Evolutionary conservation across 1,140 invertebrate genomes (phyloP).

Genomic region (Ectropis grisescens): DNA sequence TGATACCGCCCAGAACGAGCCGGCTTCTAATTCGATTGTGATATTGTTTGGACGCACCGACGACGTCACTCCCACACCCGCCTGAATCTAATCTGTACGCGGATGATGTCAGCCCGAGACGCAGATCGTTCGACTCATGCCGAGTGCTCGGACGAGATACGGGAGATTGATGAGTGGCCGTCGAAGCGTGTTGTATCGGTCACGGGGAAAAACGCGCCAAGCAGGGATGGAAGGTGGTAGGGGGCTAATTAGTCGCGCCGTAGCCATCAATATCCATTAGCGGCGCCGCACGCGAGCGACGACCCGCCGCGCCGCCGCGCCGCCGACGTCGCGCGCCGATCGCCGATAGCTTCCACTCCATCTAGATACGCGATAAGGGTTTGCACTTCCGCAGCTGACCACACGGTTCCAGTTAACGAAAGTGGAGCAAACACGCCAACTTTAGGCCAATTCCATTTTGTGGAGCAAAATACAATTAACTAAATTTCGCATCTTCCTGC

Average conservation of each 20-base stretch:
- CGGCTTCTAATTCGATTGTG: constrained; percentile 51
- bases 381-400: constrained; percentile 33
- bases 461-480: too few relatives aligned
- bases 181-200: constrained; percentile 18
- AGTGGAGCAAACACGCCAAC: constrained; percentile 3
- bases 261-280: constrained; percentile 65
- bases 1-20: constrained; percentile 47
- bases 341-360: constrained; percentile 26
- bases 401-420: constrained; percentile 2
- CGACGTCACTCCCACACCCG: constrained; percentile 26
- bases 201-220: constrained; percentile 18
- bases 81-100: constrained; percentile 20
- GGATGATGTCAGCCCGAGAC: constrained; percentile 28
- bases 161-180: constrained; percentile 24
- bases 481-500: too few relatives aligned
- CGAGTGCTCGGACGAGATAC: constrained; percentile 25
- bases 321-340: constrained; percentile 22
- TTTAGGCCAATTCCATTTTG: too few relatives aligned
- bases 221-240: constrained; percentile 29
- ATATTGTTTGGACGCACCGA: constrained; percentile 44
- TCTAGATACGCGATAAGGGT: constrained; percentile 35
- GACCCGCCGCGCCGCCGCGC: constrained; percentile 20
- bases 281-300: constrained; percentile 58
- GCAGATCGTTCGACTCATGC: constrained; percentile 18
- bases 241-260: constrained; percentile 54